These are phyloP conservation scores for Rosalia funebris DNA, from an alignment of 2,888 invertebrate genomes.

Conservation along the genomic window DNA sequence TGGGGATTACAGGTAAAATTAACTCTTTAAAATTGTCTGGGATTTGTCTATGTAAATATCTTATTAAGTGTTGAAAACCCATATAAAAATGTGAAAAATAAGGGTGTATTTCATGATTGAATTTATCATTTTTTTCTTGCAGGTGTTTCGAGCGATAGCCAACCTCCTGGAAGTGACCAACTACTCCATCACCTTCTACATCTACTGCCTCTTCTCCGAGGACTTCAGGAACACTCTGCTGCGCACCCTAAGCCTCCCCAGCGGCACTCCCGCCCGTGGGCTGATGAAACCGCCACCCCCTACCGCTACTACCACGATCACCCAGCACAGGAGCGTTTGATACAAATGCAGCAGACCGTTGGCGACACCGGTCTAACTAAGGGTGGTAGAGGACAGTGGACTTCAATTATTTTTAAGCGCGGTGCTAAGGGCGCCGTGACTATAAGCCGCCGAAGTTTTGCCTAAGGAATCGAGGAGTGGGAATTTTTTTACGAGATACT, in stretches of 20 bases:
- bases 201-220: constrained; percentile 81
- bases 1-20: too few species aligned
- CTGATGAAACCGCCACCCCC: constrained; percentile 56
- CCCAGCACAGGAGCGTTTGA: constrained; percentile 60
- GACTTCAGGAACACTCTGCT: constrained; percentile 78
- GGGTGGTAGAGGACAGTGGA: neutral
- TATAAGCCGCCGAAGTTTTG: neutral
- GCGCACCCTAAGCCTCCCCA: constrained; percentile 72
- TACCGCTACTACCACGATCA: constrained; percentile 61
- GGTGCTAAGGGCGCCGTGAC: constrained; percentile 18
- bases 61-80: too few species aligned
- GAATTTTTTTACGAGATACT: too few species aligned
- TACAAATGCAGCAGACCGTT: constrained; percentile 48
- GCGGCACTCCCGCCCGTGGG: constrained; percentile 57
- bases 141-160: constrained; percentile 77
- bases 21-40: too few species aligned
- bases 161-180: constrained; percentile 80
- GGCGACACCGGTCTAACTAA: constrained; percentile 24
- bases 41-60: too few species aligned
- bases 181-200: constrained; percentile 82
- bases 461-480: too few species aligned
- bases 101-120: too few species aligned
- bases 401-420: constrained; percentile 20
- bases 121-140: constrained; percentile 48
- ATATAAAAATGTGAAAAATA: too few species aligned